phyloP scores from a whole-genome alignment of 2,113 vertebrate genomes.

The Oriolus oriolus region DNA sequence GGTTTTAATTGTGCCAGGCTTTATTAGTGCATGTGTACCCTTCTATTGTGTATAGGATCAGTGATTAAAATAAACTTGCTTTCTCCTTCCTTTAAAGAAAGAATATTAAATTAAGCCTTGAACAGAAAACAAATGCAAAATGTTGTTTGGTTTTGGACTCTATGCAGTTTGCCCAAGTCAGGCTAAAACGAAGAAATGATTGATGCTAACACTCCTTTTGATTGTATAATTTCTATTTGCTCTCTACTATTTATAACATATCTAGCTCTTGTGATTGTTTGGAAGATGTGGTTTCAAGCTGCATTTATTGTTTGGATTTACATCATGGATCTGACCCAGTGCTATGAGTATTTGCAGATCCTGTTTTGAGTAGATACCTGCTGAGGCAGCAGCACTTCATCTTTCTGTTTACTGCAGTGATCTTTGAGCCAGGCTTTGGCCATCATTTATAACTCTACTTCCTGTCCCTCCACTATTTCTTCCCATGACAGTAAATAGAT shows the following conservation, averaged over 20 bases:
- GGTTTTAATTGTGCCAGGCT: neutral
- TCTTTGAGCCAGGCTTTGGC: neutral
- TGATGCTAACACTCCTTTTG: neutral
- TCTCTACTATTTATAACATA: neutral
- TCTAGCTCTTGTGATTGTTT: neutral
- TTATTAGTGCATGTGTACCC: neutral
- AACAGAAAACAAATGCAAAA: neutral
- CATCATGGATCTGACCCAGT: neutral
- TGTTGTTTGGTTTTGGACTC: neutral
- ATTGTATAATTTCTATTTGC: neutral
- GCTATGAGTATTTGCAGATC: neutral
- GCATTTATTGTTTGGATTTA: neutral
- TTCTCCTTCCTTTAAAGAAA: neutral
- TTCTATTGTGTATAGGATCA: neutral
- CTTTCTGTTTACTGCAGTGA: neutral
- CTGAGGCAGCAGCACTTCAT: neutral
- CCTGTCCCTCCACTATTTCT: neutral
- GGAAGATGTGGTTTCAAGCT: neutral
- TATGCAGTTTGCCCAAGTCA: neutral
- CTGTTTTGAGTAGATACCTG: neutral
- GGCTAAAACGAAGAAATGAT: neutral
- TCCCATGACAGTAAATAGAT: neutral
- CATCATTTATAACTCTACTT: neutral
- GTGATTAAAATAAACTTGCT: neutral
- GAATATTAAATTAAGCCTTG: neutral